These are phyloP conservation scores for Graphium colonna DNA, from an alignment of 2,888 invertebrate species.

Conservation along the genomic window DNA sequence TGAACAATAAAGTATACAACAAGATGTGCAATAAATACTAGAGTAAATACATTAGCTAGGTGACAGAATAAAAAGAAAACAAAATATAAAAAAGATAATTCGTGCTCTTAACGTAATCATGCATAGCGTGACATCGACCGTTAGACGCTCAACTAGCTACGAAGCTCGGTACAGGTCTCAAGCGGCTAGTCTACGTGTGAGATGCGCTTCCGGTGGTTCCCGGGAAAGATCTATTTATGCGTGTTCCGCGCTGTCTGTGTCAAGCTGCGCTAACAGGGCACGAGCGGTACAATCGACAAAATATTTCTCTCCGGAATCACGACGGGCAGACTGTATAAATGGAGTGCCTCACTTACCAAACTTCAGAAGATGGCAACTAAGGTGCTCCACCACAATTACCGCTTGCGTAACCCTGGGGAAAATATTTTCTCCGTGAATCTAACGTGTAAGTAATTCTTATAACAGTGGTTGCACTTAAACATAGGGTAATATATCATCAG, in stretches of 20 bases:
- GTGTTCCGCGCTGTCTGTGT: constrained; percentile 72
- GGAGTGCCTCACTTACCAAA: constrained; percentile 80
- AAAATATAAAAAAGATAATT: constrained; percentile 44
- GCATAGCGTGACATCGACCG: constrained; percentile 74
- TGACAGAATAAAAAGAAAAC: constrained; percentile 49
- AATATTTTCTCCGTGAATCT: constrained; percentile 80
- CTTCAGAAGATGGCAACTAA: constrained; percentile 79
- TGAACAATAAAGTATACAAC: constrained; percentile 35
- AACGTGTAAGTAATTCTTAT: constrained; percentile 76
- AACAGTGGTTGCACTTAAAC: constrained; percentile 69
- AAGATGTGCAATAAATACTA: constrained; percentile 65
- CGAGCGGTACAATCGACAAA: constrained; percentile 78
- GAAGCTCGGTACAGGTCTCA: constrained; percentile 59
- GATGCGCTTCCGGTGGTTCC: constrained; percentile 73
- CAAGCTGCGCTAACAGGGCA: constrained; percentile 66
- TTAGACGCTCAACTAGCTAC: constrained; percentile 62
- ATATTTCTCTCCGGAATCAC: constrained; percentile 81
- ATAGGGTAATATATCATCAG: constrained; percentile 42
- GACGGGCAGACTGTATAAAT: constrained; percentile 76
- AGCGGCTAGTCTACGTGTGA: constrained; percentile 74
- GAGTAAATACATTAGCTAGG: constrained; percentile 54
- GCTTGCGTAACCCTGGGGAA: constrained; percentile 81
- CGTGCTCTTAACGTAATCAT: constrained; percentile 77
- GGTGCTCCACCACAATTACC: constrained; percentile 80
- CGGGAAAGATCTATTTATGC: constrained; percentile 79